Base-by-base conservation (phyloP, 2,113 vertebrate species). In the Callopanchax toddi region DNA sequence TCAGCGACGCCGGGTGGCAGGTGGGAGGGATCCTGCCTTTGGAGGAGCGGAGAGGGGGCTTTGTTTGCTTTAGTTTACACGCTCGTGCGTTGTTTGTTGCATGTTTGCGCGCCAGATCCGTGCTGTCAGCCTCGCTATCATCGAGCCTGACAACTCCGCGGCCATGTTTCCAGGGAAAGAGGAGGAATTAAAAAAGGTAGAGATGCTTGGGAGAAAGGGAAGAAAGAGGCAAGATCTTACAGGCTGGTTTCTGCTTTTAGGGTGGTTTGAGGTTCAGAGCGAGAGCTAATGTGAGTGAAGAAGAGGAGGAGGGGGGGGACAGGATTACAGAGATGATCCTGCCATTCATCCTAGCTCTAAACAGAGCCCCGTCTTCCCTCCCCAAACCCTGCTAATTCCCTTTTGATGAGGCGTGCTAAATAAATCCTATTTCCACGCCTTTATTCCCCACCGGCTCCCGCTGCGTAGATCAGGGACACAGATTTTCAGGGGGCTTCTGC, bases 401-500 rank as follows among this genome's bases (percentile, higher is more conserved):
- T 92, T 93, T 91, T 91, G 93, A 93, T 89, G 91, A 93, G 92
- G 92, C 94, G 92, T 93, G 89, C 92, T 94, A 95, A 95, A 96
- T 95, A 94, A 96, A 96, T 94, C 94, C 93, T 91, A 73, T 88
- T 93, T 93, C 85, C 91, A 92, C 82, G 89, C 89, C 84, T 92
- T 92, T 92, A 91, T 92, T 92, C 91, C 89, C 87, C 86, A 73
- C 90, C 91, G 93, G 91, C 93, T 93, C 93, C 92, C 93, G 93
- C 92, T 91, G 91, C 91, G 91, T 85, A 89, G 94, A 95, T 94
- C 94, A 94, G 93, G 93, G 89, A 91, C 86, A 85, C 84, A 90
- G 93, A 94, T 95, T 95, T 93, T 71, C 49, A 17, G 54, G 89
- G 81, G 83, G 86, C 89, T 92, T 93, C 90, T 86, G 82, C 73